Evolutionary conservation across 2,888 invertebrate genomes (phyloP), one percentile per base, ranked within the genome.

Genomic region (Parnassius mnemosyne): DNA sequence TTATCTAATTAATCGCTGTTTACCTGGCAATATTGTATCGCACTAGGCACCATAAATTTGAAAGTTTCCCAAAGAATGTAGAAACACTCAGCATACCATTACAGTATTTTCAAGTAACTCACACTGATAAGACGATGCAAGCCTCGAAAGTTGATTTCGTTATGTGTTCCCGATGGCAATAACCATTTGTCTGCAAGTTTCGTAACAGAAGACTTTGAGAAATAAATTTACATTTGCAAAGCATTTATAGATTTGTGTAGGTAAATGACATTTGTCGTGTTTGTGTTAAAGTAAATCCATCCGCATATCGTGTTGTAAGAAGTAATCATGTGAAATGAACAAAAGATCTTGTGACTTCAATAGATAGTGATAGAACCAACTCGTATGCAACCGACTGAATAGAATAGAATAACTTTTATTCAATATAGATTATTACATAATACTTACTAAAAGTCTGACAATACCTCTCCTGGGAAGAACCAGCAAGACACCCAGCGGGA

Each of bases 141-240:
- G 49, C 16, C 49, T 56, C 56, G 56, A 57, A 63, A 63, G 56
- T 64, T 53, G 34, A 53, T 47, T 64, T 57, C 56, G 53, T 60
- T 60, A 64, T 64, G 63, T 60, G 60, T 60, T 64, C 43, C 53
- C 60, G 44, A 64, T 60, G 56, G 56, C 53, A 56, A 64, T 64
- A 64, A 60, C 63, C 56, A 50, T 64, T 57, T 57, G 60, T 64
- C 56, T 57, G 49, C 20, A 60, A 64, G 60, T 63, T 56, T 47
- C 42, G 49, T 20, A 42, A 47, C 11, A 2, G 9, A 13, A 47
- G 52, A 56, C 59, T 63, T 52, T 25, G 51, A 46, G 49, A n/a
- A 56, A 53, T 60, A 50, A 54, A 20, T 63, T 50, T 49, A 13
- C 60, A 53, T 34, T 52, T n/a, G 43, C 47, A 13, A 47, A 44